Evolutionary conservation across 2,113 vertebrate genomes (phyloP).

Genomic region (Mormyrus iriodes): DNA sequence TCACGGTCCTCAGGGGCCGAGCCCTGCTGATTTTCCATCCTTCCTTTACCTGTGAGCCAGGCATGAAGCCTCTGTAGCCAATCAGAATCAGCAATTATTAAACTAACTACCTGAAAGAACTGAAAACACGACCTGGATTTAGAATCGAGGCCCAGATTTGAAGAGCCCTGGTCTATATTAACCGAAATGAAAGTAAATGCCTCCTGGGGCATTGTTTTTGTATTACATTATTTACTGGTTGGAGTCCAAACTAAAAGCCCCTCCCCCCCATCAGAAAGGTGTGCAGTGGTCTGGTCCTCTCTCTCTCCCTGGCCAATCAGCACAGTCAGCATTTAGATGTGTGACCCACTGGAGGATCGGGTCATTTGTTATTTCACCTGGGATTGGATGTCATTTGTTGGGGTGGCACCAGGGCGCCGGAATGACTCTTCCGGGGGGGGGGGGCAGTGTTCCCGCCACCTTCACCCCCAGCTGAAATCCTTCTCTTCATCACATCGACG

Average conservation of each 20-base stretch:
- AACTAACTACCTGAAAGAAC: background rate
- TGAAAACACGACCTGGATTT: background rate
- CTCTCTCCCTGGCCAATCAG: background rate
- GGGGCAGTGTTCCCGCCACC: background rate
- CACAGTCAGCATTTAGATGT: background rate
- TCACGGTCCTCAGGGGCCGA: background rate
- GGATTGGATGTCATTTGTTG: background rate
- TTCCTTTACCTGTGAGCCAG: background rate
- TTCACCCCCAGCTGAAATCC: background rate
- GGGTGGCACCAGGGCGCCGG: background rate
- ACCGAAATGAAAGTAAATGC: background rate
- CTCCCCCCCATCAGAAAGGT: background rate
- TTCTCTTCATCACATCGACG: background rate
- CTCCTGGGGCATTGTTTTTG: background rate
- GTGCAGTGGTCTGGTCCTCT: background rate
- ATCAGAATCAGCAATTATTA: background rate
- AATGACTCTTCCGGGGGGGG: background rate
- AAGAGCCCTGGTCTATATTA: background rate
- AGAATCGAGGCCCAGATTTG: background rate
- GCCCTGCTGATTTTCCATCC: background rate
- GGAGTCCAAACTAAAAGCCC: background rate
- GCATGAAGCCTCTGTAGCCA: background rate
- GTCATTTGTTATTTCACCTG: background rate
- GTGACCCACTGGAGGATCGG: background rate
- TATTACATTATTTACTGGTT: constrained; percentile 1